Conservation (phyloP, 2,888 invertebrate species). For the Athalia rosae region DNA sequence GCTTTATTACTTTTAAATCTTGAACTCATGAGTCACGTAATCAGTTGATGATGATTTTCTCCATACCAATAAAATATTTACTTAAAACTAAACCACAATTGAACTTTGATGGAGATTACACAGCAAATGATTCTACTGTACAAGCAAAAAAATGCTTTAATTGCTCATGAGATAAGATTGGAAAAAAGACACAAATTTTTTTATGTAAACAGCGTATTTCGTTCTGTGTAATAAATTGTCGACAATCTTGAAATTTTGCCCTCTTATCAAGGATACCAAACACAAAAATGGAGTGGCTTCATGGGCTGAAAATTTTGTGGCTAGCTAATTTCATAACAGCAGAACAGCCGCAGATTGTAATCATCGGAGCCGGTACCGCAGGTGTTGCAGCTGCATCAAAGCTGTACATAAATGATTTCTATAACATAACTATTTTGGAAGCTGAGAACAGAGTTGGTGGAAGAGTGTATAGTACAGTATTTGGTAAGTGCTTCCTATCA, state of each 20-base stretch:
- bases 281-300: neutral
- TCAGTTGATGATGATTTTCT: no score
- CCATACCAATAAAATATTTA: no score
- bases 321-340: neutral
- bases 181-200: no score
- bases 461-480: constrained; percentile 71
- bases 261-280: neutral
- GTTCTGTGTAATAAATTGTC: neutral
- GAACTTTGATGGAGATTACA: no score
- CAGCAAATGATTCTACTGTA: neutral
- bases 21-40: no score
- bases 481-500: constrained; percentile 66
- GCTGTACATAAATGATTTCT: constrained; percentile 72
- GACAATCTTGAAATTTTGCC: neutral
- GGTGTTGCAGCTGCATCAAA: constrained; percentile 77
- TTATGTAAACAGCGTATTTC: no score
- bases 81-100: no score
- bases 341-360: constrained; percentile 69
- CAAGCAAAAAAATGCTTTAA: neutral
- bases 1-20: no score
- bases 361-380: constrained; percentile 78
- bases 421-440: constrained; percentile 75
- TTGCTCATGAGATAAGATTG: neutral
- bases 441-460: constrained; percentile 75
- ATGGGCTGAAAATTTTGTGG: neutral